Percentiles rank a stretch among this genome's conserved stretches.
These are phyloP conservation scores for Sakesphorus luctuosus DNA, from an alignment of 2,113 vertebrate species.

Conservation along the genomic window DNA sequence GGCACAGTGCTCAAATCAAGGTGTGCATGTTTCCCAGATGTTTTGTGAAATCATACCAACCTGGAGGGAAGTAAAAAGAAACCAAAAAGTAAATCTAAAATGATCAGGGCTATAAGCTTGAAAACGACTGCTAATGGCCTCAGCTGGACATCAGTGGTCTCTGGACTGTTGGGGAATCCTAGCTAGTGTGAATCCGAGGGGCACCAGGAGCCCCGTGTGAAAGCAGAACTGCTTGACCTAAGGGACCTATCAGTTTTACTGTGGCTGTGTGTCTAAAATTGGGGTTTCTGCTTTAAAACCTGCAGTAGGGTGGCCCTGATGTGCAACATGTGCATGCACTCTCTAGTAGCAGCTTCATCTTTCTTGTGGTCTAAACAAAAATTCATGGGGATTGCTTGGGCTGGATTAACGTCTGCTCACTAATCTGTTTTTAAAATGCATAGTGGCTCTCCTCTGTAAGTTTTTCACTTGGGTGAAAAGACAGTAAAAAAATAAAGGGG, in stretches of 20 bases:
- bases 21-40: neutral
- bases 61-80: neutral
- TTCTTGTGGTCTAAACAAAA: neutral
- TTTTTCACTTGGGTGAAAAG: constrained; percentile 11
- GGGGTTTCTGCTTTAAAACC: neutral
- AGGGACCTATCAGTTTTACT: neutral
- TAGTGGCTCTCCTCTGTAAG: neutral
- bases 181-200: neutral
- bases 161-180: neutral
- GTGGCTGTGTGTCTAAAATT: neutral
- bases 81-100: neutral
- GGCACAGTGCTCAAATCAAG: neutral
- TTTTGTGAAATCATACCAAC: neutral
- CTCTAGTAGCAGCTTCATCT: neutral
- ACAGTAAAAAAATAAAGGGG: neutral
- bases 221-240: neutral
- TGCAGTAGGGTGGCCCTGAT: neutral
- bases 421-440: constrained; percentile 16
- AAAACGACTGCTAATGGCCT: neutral
- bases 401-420: constrained; percentile 34
- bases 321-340: neutral
- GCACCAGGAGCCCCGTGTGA: neutral
- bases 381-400: neutral
- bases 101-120: neutral
- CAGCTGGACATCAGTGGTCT: neutral